Percentiles rank a stretch among this genome's conserved stretches.
Conservation (phyloP, 1,140 invertebrate species). For the Platorchestia sp. region DNA sequence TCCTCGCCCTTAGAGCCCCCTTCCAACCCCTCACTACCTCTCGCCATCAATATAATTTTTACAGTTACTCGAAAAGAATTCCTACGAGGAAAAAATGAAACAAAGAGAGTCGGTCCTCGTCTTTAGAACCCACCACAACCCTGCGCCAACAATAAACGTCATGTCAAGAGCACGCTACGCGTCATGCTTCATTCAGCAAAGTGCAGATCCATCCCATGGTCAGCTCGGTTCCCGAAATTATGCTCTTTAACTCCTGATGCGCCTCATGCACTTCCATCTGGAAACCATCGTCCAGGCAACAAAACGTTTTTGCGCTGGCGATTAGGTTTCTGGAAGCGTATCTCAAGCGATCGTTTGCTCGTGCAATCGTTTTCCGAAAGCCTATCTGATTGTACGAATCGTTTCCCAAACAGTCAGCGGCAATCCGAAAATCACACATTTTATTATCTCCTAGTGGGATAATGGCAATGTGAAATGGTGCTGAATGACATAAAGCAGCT, state of each 20-base stretch:
- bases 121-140: not conserved
- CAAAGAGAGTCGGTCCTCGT: not conserved
- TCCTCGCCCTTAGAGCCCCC: no score
- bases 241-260: not conserved
- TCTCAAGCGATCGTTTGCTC: not conserved
- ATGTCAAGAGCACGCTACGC: not conserved
- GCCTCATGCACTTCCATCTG: not conserved
- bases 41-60: no score
- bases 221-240: not conserved
- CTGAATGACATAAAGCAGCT: constrained; percentile 27
- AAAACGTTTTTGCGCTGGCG: constrained; percentile 26
- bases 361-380: constrained; percentile 9
- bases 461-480: constrained; percentile 12
- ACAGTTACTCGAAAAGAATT: no score
- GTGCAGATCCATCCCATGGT: not conserved
- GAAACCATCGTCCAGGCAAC: not conserved
- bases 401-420: constrained; percentile 22
- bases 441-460: constrained; percentile 20
- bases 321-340: not conserved
- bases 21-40: no score
- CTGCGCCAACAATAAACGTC: not conserved
- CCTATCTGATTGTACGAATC: constrained; percentile 19
- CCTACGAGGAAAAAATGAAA: not conserved
- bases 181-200: not conserved
- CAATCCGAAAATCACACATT: constrained; percentile 41